A percentile compares a stretch with the other conserved stretches of the same genome.
Conservation (phyloP, 1,140 invertebrate genomes). For the Ostrea edulis region DNA sequence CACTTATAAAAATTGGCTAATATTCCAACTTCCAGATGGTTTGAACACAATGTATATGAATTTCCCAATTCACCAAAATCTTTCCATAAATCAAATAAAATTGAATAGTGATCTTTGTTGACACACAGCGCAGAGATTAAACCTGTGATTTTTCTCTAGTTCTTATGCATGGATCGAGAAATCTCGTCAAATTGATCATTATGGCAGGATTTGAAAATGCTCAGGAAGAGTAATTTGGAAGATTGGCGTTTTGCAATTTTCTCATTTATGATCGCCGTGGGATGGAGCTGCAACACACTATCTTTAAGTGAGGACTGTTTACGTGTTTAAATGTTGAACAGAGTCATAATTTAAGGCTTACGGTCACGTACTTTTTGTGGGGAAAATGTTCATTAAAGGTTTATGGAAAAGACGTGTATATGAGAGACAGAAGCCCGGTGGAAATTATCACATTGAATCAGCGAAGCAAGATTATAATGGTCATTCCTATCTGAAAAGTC, state of each 20-base stretch:
- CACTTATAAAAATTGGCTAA: no score
- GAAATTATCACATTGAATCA: neutral
- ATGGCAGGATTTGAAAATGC: neutral
- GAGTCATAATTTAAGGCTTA: neutral
- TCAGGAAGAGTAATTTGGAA: neutral
- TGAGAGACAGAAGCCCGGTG: neutral
- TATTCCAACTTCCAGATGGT: no score
- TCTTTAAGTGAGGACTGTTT: neutral
- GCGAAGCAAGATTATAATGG: neutral
- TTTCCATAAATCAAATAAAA: no score
- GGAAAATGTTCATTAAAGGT: conserved; percentile 17
- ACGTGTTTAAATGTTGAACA: neutral
- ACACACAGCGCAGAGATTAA: no score
- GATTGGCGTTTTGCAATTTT: conserved; percentile 14
- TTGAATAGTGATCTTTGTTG: no score
- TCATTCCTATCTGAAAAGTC: no score
- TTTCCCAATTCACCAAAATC: no score
- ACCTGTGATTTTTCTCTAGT: no score
- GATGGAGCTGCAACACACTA: neutral
- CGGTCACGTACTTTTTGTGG: neutral
- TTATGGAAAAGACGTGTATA: neutral
- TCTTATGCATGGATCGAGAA: no score
- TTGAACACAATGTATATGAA: no score
- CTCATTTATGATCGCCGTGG: neutral
- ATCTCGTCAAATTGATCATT: no score